phyloP scores from a whole-genome alignment of 1,140 invertebrate species.

The Aphelinus atriplicis region DNA sequence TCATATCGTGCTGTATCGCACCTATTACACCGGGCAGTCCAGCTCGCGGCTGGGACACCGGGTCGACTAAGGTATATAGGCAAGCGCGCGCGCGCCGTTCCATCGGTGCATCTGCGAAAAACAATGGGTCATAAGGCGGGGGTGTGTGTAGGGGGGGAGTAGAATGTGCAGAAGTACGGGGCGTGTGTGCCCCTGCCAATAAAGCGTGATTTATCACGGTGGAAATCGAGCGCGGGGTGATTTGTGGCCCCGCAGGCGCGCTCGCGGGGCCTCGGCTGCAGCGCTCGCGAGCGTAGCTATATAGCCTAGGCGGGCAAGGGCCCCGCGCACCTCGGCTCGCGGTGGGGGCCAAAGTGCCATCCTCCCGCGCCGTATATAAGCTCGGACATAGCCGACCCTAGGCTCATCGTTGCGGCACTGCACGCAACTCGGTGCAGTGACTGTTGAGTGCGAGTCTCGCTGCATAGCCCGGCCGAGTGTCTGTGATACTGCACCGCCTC shows the following conservation, averaged over 20 bases:
- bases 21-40: no score
- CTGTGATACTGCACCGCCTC: not conserved
- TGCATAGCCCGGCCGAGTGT: no score
- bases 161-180: no score
- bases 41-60: no score
- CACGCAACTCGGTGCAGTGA: not conserved
- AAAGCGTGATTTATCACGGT: slow-evolving; percentile 63
- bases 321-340: not conserved
- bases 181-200: slow-evolving; percentile 45
- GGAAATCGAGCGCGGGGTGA: slow-evolving; percentile 60
- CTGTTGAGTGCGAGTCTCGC: no score
- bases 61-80: no score
- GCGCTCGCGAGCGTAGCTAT: no score
- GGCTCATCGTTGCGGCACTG: slow-evolving; percentile 26
- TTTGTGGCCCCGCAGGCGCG: slow-evolving; percentile 50
- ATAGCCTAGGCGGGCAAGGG: not conserved
- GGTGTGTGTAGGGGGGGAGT: no score
- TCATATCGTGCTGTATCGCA: no score
- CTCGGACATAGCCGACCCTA: slow-evolving; percentile 49
- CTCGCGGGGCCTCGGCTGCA: no score
- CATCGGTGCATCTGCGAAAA: no score
- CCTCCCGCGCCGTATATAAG: slow-evolving; percentile 57
- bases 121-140: not conserved
- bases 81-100: no score
- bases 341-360: slow-evolving; percentile 42